Base-by-base conservation (phyloP, 1,140 invertebrate genomes). In the Drosophila kohkoa region DNA sequence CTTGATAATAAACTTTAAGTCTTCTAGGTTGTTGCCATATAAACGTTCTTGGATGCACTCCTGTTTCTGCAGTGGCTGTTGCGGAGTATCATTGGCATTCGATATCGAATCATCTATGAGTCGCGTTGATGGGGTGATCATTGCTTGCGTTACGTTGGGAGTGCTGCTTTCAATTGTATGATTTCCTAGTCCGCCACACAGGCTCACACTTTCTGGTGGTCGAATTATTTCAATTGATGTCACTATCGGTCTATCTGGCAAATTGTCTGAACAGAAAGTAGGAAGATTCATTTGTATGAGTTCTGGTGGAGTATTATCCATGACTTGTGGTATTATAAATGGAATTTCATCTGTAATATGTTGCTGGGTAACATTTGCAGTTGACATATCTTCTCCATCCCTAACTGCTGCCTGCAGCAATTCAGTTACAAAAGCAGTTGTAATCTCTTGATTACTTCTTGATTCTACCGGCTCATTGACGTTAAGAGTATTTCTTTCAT, bases 1-100 rank as follows among this genome's bases (percentile, higher is more conserved):
- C 11, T 77, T 41, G 0, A 58, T 32, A 3, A 86, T 59, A 30
- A 58, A 86, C 10, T 13, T 11, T 35, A 86, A 35, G 16, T 78
- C 68, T 1, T 87, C 20, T 0, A 65, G 3, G 32, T 6, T 67
- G 15, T 77, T 11, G 6, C 35, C 43, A 57, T 76, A 69, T 1
- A 64, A 13, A 13, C 46, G 58, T 51, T 67, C 57, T 3, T 38
- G 15, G 0, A 43, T 25, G 20, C 20, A 25, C 20, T 25, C 20
- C 25, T 10, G 51, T 46, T 13, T 10, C 35, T 38, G 32, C 5
- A 32, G 32, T 5, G 20, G 30, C 7, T 25, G 25, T 5, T 45
- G 64, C 11, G 11, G 8, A 0, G 8, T 0, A 7, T 7, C 7
- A 11, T 65, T 15, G 4, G 10, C 10, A 45, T 11, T 43, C 3